Conservation (phyloP, 2,888 invertebrate species). For the Ceratothoa steindachneri region DNA sequence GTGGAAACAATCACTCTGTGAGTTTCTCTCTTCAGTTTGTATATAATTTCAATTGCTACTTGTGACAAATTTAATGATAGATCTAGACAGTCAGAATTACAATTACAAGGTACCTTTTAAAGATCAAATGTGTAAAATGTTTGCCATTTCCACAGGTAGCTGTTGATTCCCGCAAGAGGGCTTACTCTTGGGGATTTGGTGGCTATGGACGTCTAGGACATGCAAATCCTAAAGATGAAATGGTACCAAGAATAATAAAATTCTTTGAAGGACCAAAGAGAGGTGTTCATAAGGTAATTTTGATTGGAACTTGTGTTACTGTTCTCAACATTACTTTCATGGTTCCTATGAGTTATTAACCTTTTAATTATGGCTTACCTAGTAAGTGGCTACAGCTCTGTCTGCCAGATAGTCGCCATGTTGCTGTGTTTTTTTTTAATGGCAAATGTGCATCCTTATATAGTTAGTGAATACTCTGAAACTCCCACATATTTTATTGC, state of each 20-base stretch:
- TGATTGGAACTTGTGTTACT: not conserved
- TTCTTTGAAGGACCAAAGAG: slow-evolving; percentile 80
- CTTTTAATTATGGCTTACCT: no score
- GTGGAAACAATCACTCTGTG: slow-evolving; percentile 87
- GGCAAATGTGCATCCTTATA: no score
- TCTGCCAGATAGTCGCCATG: no score
- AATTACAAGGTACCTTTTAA: no score
- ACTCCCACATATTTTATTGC: not conserved
- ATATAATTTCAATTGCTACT: no score
- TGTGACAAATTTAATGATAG: not conserved
- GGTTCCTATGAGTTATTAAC: not conserved
- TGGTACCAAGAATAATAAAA: slow-evolving; percentile 77
- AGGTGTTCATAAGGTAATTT: slow-evolving; percentile 61
- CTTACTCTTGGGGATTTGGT: slow-evolving; percentile 93
- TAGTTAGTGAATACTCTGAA: not conserved
- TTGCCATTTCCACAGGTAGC: slow-evolving; percentile 73
- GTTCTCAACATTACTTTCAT: not conserved
- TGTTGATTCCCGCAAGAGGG: slow-evolving; percentile 80
- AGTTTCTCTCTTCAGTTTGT: slow-evolving; percentile 50
- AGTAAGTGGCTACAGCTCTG: no score
- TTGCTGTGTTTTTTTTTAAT: no score
- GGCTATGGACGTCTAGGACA: slow-evolving; percentile 91
- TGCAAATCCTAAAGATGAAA: slow-evolving; percentile 86
- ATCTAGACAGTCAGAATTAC: no score
- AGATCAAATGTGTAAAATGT: no score